Evolutionary conservation across 2,797 vertebrate species (phyloP), one percentile per base, ranked within the genome.

Genomic region (Chrosomus eos): DNA sequence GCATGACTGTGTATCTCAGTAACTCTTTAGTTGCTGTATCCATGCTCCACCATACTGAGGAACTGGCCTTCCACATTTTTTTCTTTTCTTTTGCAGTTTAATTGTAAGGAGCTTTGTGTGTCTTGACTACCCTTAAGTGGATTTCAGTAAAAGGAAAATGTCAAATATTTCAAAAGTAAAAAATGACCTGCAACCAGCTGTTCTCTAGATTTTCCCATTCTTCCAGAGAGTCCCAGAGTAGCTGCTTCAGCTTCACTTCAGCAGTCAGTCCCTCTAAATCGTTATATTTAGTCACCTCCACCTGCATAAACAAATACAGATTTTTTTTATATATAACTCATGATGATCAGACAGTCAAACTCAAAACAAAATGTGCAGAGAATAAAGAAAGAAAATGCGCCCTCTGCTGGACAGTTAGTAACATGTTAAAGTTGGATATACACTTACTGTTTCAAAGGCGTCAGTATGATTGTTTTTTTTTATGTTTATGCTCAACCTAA

Each of bases 261-360:
- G 92, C 89, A 83, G 88, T 91, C 62, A 96, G 91, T 91, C 94
- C 94, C 81, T 97, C 95, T 87, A 98, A 74, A 38, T 90, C 81
- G 21, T 96, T 94, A 88, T 96, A 97, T 81, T 92, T 96, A 33
- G 96, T 96, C 62, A 96, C 93, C 90, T 97, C 96, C 81, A 96
- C 91, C 97, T 97, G 81, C n/a, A 86, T 70, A 58, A 71, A 60
- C 21, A 73, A 13, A 71, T 13, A 66, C 14, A 80, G 26, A 43
- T 53, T 13, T 13, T 43, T 43, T 26, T 1, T n/a, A n/a, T n/a
- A n/a, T 67, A 58, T 18, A 55, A 53, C 16, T 43, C 1, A 10
- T 38, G 19, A 38, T 48, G 4, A 31, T 19, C 23, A 83, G 48
- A 14, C 40, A 66, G 28, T 40, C 21, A 36, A 79, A 60, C 10